Percentiles rank a stretch among this genome's conserved stretches.
Conservation (phyloP, 2,113 vertebrate genomes). For the Otolemur garnettii region DNA sequence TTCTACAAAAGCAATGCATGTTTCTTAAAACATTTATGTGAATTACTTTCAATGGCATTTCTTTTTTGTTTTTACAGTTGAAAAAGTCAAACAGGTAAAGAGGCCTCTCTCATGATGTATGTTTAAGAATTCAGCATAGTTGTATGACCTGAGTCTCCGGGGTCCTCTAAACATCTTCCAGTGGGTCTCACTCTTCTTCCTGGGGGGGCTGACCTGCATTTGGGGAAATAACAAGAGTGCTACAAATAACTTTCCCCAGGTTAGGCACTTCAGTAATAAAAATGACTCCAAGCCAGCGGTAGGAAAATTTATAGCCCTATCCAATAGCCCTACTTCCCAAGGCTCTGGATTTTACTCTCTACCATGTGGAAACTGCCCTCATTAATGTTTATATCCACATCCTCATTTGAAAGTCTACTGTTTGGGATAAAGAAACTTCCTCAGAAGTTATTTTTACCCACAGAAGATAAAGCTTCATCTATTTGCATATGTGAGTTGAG, state of each 20-base stretch:
- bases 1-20: background rate
- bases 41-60: constrained; percentile 27
- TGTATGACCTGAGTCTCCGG: background rate
- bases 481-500: background rate
- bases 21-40: constrained; percentile 29
- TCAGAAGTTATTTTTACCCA: background rate
- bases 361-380: background rate
- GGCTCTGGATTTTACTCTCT: background rate
- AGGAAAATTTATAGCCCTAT: background rate
- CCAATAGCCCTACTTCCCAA: background rate
- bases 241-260: background rate
- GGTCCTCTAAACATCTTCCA: background rate
- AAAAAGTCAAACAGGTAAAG: background rate
- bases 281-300: background rate
- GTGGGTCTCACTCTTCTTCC: background rate
- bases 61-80: background rate
- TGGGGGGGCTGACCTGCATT: background rate
- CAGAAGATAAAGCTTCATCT: background rate
- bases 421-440: background rate
- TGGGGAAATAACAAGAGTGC: background rate
- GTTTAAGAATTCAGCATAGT: background rate
- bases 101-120: background rate
- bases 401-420: background rate
- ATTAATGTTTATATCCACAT: background rate
- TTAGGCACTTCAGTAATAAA: background rate